These are phyloP conservation scores for Ditylenchus weischeri DNA, from an alignment of 2,888 invertebrate genomes.

Conservation along the genomic window DNA sequence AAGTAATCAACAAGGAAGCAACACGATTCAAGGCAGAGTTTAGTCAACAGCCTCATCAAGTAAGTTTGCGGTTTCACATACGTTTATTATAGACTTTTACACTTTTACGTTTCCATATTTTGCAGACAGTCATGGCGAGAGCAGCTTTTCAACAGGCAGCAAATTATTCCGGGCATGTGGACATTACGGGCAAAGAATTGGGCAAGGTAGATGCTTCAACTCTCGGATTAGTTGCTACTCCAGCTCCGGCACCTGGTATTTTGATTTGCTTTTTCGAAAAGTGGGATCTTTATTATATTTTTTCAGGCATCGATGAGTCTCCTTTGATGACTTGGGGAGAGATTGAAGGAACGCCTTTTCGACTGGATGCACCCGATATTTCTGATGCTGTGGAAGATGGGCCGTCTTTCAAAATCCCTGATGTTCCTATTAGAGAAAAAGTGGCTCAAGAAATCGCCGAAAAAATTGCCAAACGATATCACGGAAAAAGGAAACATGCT, in stretches of 20 bases:
- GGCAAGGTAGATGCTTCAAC: conserved; percentile 65
- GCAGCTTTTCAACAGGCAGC: conserved; percentile 69
- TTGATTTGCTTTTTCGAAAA: background rate
- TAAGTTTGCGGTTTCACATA: conserved; percentile 17
- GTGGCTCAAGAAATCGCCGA: conserved; percentile 66
- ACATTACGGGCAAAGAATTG: conserved; percentile 82
- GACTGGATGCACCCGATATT: conserved; percentile 85
- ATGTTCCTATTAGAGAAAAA: conserved; percentile 62
- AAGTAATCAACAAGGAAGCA: conserved; percentile 74
- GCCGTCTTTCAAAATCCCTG: conserved; percentile 83
- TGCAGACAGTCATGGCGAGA: conserved; percentile 65
- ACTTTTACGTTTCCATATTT: conserved; percentile 3
- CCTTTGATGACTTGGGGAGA: conserved; percentile 99
- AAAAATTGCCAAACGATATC: conserved; percentile 68
- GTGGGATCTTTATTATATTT: background rate
- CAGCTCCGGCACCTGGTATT: conserved; percentile 79
- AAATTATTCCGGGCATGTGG: conserved; percentile 76
- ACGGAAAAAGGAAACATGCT: conserved; percentile 55
- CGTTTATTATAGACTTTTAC: conserved; percentile 5
- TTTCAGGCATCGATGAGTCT: conserved; percentile 71
- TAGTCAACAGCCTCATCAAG: conserved; percentile 72
- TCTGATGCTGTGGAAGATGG: conserved; percentile 75
- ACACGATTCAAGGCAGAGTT: conserved; percentile 77
- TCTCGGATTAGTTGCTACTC: conserved; percentile 76
- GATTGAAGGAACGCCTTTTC: conserved; percentile 92